Base-by-base conservation (phyloP, 1,140 invertebrate genomes). In the Brachionus angularis region DNA sequence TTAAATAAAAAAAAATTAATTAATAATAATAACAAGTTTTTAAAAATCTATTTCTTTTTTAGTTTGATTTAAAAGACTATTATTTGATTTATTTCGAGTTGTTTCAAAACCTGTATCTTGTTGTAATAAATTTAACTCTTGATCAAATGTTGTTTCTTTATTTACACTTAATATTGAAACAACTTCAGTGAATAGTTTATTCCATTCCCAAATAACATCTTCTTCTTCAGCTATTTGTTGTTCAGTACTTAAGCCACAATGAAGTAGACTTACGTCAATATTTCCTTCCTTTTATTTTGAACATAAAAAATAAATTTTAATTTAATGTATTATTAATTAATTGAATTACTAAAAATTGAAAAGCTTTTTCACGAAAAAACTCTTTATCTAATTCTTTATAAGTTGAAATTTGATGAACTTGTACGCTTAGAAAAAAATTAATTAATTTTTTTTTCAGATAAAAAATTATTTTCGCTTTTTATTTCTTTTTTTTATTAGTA, bases 281-380 rank as follows among this genome's bases (percentile, higher is more conserved):
- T 67, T 67, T 67, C 62, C 62, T 67, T 67, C 62, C 62, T 67
- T 14, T n/a, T 42, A 29, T n/a, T n/a, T n/a, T n/a, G n/a, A n/a
- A n/a, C n/a, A n/a, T n/a, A 58, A 58, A 23, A 27, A 39, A 39
- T 14, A 53, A 53, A 12, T 5, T 5, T 5, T 16, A 53, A 12
- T 29, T 31, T 53, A 5, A 31, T 7, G 8, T 14, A 29, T 4
- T 3, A 31, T 23, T 31, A n/a, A n/a, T 21, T 2, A 31, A n/a
- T 21, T 31, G n/a, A 42, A 39, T 52, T 70, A 70, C 67, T 18
- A 70, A 42, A 52, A 52, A 70, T 52, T 70, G 67, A 29, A 50
- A 50, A 7, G 46, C 67, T 27, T 50, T 50, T 70, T 50, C 47
- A 34, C 18, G n/a, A 29, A 50, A 70, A 53, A 70, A 70, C 23